These are phyloP conservation scores for Pipistrellus pygmaeus DNA, from an alignment of 2,797 vertebrate genomes.

Conservation along the genomic window DNA sequence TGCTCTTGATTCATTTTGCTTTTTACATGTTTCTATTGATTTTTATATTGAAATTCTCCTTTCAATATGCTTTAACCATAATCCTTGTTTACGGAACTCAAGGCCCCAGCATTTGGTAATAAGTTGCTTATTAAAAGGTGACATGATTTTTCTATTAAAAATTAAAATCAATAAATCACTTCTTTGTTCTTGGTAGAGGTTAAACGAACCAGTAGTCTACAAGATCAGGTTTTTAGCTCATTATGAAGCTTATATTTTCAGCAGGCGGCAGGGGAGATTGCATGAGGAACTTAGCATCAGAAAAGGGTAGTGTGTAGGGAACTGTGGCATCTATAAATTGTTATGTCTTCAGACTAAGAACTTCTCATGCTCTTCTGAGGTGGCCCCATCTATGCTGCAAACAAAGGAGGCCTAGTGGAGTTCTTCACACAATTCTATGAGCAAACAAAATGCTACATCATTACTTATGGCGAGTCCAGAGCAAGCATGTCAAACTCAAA, in stretches of 20 bases:
- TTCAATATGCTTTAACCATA: conserved; percentile 65
- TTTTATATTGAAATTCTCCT: conserved; percentile 74
- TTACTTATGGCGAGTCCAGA: not conserved
- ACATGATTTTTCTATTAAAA: conserved; percentile 73
- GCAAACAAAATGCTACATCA: not conserved
- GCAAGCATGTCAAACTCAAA: no score
- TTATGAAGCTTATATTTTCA: conserved; percentile 64
- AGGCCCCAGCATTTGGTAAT: conserved; percentile 60
- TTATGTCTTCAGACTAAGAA: not conserved
- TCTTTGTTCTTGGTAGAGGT: conserved; percentile 62
- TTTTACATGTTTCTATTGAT: conserved; percentile 70
- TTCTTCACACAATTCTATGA: not conserved
- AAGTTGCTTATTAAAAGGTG: conserved; percentile 77
- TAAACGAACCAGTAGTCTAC: conserved; percentile 70
- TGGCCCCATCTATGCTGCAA: not conserved
- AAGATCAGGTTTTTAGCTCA: conserved; percentile 54
- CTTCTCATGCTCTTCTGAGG: rapidly evolving
- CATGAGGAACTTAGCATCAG: not conserved
- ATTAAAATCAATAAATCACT: conserved; percentile 70
- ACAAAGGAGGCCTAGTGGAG: no score
- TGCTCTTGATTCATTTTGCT: conserved; percentile 37
- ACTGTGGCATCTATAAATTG: not conserved
- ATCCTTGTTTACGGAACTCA: conserved; percentile 61
- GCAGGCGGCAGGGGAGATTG: not conserved
- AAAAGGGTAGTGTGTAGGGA: not conserved